phyloP scores from a whole-genome alignment of 2,888 invertebrate genomes.

The Chesias legatella region DNA sequence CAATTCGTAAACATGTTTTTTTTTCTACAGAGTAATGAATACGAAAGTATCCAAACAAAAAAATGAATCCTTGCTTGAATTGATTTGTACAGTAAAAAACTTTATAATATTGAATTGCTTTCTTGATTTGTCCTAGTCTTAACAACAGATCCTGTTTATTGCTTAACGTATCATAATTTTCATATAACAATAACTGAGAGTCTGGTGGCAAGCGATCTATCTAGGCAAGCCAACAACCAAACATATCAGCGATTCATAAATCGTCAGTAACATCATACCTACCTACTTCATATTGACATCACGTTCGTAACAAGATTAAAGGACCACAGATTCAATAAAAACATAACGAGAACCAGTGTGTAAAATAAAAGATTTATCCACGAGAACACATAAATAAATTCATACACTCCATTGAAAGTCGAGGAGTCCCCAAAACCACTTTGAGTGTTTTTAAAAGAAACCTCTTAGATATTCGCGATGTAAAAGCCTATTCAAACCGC shows the following conservation, averaged over 20 bases:
- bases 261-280: background rate
- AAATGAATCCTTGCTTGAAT: too few relatives aligned
- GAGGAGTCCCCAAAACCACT: constrained; percentile 46
- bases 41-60: too few relatives aligned
- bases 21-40: too few relatives aligned
- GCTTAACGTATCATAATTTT: too few relatives aligned
- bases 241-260: background rate
- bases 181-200: too few relatives aligned
- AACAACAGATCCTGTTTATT: too few relatives aligned
- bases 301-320: constrained; percentile 47
- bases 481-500: constrained; percentile 28
- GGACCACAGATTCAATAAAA: constrained; percentile 55
- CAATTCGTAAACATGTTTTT: too few relatives aligned
- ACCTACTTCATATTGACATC: constrained; percentile 30
- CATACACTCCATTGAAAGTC: constrained; percentile 64
- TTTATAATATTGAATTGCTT: too few relatives aligned
- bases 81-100: too few relatives aligned
- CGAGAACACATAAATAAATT: constrained; percentile 58
- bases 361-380: constrained; percentile 68
- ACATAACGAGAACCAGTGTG: constrained; percentile 57
- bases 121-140: too few relatives aligned
- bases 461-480: constrained; percentile 32
- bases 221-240: too few relatives aligned
- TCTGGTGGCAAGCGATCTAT: too few relatives aligned
- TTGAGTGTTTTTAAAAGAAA: constrained; percentile 60